Percentiles rank a stretch among this genome's conserved stretches.
phyloP scores from a whole-genome alignment of 2,797 vertebrate genomes.

The Sebastes variabilis region DNA sequence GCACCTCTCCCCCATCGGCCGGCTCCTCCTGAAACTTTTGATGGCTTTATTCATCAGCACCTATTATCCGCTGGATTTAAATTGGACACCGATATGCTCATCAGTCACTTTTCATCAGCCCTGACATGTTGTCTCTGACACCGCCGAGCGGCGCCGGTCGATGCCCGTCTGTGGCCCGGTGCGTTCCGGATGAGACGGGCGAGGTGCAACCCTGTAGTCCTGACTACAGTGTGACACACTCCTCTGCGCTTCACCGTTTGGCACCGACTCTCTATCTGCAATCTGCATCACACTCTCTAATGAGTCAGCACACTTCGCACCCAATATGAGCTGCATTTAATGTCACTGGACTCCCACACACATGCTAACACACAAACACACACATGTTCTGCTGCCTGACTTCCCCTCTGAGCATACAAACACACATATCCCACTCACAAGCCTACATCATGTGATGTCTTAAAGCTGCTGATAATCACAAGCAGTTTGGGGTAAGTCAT shows the following conservation, averaged over 20 bases:
- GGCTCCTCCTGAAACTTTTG: conserved; percentile 36
- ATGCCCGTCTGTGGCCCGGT: neutral
- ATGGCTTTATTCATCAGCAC: conserved; percentile 63
- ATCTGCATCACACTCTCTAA: conserved; percentile 44
- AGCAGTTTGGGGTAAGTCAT: fast-evolving
- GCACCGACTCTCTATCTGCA: conserved; percentile 32
- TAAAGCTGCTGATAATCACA: neutral
- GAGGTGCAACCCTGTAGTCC: neutral
- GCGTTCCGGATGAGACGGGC: conserved; percentile 1
- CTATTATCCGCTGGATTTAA: conserved; percentile 48
- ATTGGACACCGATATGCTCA: conserved; percentile 58
- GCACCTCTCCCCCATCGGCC: conserved; percentile 4
- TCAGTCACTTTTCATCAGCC: conserved; percentile 63
- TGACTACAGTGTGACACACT: conserved; percentile 15
- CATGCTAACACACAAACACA: conserved; percentile 15
- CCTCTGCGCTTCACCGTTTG: conserved; percentile 14
- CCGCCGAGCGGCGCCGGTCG: neutral
- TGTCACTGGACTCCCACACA: conserved; percentile 35
- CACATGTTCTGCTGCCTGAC: neutral
- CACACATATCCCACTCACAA: neutral
- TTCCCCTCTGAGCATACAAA: neutral
- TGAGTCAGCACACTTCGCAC: conserved; percentile 47
- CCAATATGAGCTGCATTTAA: conserved; percentile 39
- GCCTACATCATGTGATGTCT: neutral
- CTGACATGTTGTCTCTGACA: conserved; percentile 39